Evolutionary conservation across 2,888 invertebrate genomes (phyloP).

Genomic region (Eucriotettix oculatus): DNA sequence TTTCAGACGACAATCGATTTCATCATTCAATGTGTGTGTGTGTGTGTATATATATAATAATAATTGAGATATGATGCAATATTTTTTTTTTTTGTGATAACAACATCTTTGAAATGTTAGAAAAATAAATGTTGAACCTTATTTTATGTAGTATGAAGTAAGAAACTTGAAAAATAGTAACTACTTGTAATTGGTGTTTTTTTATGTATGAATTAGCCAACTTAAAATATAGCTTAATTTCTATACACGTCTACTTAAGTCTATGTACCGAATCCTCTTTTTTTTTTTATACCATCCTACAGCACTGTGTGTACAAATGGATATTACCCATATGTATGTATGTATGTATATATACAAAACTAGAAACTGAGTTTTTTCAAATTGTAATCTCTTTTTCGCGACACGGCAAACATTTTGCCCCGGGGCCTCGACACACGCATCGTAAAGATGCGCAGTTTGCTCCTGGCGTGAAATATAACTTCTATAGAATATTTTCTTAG

Average conservation of each 20-base stretch:
- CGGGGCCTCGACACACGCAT: too few species aligned
- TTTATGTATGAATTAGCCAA: not conserved
- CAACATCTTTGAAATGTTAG: not conserved
- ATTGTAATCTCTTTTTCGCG: too few species aligned
- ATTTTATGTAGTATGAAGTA: not conserved
- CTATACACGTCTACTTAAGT: not conserved
- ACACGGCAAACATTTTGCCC: too few species aligned
- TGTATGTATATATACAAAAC: too few species aligned
- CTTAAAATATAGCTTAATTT: not conserved
- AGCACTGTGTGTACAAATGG: too few species aligned
- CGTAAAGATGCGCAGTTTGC: too few species aligned
- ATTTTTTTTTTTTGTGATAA: not conserved
- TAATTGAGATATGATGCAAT: not conserved
- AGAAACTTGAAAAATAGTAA: not conserved
- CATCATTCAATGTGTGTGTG: not conserved
- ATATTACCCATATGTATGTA: too few species aligned
- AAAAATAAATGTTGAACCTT: not conserved
- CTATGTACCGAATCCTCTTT: too few species aligned
- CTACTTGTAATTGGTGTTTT: not conserved
- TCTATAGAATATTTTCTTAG: not conserved
- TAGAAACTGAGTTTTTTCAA: too few species aligned
- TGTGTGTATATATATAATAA: too few species aligned
- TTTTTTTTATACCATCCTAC: too few species aligned
- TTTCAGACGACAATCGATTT: not conserved
- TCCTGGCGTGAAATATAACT: not conserved